A percentile compares a stretch with the other conserved stretches of the same genome.
Conservation (phyloP, 2,888 invertebrate species). For the Apotomis turbidana region DNA sequence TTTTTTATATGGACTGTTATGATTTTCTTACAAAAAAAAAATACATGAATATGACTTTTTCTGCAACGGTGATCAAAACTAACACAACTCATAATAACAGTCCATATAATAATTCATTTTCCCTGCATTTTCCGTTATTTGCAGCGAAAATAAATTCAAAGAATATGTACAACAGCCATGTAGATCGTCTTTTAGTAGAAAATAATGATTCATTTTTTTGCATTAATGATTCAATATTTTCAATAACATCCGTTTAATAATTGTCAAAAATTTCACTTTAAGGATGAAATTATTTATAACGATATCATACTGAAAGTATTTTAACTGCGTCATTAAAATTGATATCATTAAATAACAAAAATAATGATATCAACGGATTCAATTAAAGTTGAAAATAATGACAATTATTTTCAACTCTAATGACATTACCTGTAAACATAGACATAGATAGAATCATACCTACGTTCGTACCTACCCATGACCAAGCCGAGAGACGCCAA, state of each 20-base stretch:
- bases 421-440: conserved; percentile 30
- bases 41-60: too few species aligned
- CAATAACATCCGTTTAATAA: background rate
- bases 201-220: conserved; percentile 26
- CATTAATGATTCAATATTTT: background rate
- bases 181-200: conserved; percentile 10
- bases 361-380: background rate
- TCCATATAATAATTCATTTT: conserved; percentile 25
- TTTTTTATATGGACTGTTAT: conserved; percentile 24
- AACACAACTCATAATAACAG: background rate
- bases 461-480: conserved; percentile 62
- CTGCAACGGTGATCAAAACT: too few species aligned
- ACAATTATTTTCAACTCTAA: conserved; percentile 32
- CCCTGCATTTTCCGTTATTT: conserved; percentile 4
- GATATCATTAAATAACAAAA: background rate
- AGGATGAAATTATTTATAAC: background rate
- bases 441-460: conserved; percentile 39
- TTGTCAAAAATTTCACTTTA: background rate
- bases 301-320: background rate
- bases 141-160: conserved; percentile 28
- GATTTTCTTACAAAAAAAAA: background rate
- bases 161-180: conserved; percentile 21
- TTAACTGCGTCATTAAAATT: background rate
- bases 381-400: conserved; percentile 32
- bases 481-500: conserved; percentile 64